Evolutionary conservation across 2,113 vertebrate genomes (phyloP).

Genomic region (Aleadryas rufinucha): DNA sequence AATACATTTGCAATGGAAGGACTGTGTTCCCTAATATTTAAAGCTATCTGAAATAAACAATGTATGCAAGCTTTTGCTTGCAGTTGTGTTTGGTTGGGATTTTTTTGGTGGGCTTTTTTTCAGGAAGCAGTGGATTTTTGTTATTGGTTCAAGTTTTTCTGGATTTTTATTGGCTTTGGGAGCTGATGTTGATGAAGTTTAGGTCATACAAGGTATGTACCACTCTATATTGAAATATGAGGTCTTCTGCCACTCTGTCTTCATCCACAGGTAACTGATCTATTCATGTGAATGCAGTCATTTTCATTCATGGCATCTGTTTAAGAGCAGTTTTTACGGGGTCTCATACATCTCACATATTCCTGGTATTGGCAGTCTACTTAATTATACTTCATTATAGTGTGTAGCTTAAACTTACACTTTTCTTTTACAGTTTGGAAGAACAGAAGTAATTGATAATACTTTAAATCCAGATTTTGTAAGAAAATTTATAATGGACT

Average conservation of each 20-base stretch:
- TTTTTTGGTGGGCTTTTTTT: not conserved
- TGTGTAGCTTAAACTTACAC: not conserved
- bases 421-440: conserved; percentile 84
- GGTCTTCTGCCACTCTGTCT: not conserved
- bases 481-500: conserved; percentile 96
- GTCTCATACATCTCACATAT: not conserved
- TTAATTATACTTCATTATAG: not conserved
- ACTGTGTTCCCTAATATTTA: not conserved
- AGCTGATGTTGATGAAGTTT: not conserved
- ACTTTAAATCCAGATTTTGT: conserved; percentile 98
- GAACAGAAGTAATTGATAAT: conserved; percentile 98
- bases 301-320: not conserved
- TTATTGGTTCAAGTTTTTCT: not conserved
- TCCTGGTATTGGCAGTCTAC: not conserved
- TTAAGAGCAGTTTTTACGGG: not conserved
- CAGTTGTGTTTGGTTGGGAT: not conserved
- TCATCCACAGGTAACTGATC: not conserved
- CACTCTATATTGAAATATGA: not conserved
- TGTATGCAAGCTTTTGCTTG: not conserved
- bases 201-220: not conserved
- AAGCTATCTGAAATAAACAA: not conserved
- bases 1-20: not conserved
- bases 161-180: not conserved
- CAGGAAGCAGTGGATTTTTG: not conserved
- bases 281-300: not conserved